phyloP scores from a whole-genome alignment of 2,888 invertebrate genomes.

The Dexiosoma caninum region DNA sequence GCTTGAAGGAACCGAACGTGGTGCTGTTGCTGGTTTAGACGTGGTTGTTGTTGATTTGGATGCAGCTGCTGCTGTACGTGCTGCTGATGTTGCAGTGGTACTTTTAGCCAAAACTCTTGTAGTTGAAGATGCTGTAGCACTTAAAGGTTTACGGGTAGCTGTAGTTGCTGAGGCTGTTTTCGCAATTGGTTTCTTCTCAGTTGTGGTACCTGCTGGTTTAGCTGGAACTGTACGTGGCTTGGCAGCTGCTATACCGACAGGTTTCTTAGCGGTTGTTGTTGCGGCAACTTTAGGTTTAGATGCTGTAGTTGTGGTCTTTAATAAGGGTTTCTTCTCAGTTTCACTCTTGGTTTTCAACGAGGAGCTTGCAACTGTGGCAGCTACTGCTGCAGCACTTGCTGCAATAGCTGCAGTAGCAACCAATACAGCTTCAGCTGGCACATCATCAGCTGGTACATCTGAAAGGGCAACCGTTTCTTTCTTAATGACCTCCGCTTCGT shows the following conservation, averaged over 20 bases:
- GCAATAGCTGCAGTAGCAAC: conserved; percentile 42
- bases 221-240: conserved; percentile 61
- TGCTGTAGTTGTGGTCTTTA: conserved; percentile 24
- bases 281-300: conserved; percentile 55
- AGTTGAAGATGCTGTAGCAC: conserved; percentile 57
- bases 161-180: conserved; percentile 29
- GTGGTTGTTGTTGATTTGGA: conserved; percentile 60
- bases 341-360: conserved; percentile 18
- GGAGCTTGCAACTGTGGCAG: conserved; percentile 26
- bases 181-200: conserved; percentile 46
- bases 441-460: conserved; percentile 16
- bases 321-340: conserved; percentile 49
- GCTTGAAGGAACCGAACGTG: conserved; percentile 49
- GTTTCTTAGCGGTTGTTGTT: conserved; percentile 36
- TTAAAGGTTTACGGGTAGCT: conserved; percentile 60
- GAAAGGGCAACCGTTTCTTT: conserved; percentile 22
- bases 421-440: conserved; percentile 53
- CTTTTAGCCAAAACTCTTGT: conserved; percentile 62
- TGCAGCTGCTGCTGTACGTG: conserved; percentile 65
- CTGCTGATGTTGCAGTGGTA: conserved; percentile 49
- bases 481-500: not conserved
- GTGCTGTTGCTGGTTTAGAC: conserved; percentile 58
- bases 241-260: conserved; percentile 35
- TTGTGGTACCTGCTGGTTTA: conserved; percentile 57
- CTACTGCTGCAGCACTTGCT: conserved; percentile 5